A percentile compares a stretch with the other conserved stretches of the same genome.
Conservation (phyloP, 2,797 vertebrate species). For the Mus spretus region DNA sequence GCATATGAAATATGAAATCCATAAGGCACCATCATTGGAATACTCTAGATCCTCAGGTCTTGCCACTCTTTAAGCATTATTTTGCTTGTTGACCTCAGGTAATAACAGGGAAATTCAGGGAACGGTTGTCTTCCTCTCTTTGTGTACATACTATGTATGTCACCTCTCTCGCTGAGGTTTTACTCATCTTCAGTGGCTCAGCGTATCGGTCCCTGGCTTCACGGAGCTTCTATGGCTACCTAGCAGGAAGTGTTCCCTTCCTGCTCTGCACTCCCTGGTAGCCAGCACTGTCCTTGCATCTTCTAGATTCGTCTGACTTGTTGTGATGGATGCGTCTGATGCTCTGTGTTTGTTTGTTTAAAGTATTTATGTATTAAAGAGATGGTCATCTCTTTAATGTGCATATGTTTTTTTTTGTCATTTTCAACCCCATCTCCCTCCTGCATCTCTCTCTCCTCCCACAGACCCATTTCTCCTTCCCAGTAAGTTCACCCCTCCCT, state of each 20-base stretch:
- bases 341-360: constrained; percentile 20
- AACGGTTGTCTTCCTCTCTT: constrained; percentile 47
- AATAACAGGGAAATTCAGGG: background rate
- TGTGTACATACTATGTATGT: background rate
- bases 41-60: constrained; percentile 32
- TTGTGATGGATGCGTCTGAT: background rate
- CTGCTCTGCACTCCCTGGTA: background rate
- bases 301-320: background rate
- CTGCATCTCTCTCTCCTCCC: background rate
- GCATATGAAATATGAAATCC: no score
- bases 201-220: background rate
- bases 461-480: background rate
- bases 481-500: background rate
- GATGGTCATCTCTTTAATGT: background rate
- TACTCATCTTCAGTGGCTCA: background rate
- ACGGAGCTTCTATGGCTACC: background rate
- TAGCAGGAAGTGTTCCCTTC: constrained; percentile 23
- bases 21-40: background rate
- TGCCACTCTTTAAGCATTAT: background rate
- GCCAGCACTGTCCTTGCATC: background rate
- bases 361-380: background rate
- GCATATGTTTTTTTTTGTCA: background rate
- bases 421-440: background rate
- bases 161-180: background rate
- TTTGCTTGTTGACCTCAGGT: constrained; percentile 27